Percentiles rank a stretch among this genome's conserved stretches.
Evolutionary conservation across 1,140 invertebrate genomes (phyloP).

Genomic region (Nylanderia fulva): DNA sequence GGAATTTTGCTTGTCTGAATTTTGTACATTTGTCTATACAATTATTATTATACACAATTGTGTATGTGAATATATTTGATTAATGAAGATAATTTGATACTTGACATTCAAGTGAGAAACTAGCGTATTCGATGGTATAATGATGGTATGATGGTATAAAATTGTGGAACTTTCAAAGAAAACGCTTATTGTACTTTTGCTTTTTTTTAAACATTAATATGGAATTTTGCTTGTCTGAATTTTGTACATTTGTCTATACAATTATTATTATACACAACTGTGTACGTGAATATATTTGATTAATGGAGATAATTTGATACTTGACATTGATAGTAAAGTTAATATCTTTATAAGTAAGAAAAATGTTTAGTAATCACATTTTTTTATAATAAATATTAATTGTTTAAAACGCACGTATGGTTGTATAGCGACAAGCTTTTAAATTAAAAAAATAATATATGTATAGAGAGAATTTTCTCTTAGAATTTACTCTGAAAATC

Average conservation of each 20-base stretch:
- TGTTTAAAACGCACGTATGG: neutral
- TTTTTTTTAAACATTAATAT: neutral
- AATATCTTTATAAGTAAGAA: neutral
- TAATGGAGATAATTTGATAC: no score
- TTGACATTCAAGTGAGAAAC: constrained; percentile 30
- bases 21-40: constrained; percentile 29
- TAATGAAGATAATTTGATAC: no score
- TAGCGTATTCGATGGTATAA: constrained; percentile 47
- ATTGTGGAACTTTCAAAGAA: constrained; percentile 28
- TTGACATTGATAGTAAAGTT: neutral
- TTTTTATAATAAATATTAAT: neutral
- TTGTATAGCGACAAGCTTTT: no score
- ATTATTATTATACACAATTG: constrained; percentile 28
- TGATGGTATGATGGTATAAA: neutral
- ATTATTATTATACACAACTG: constrained; percentile 26
- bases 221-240: neutral
- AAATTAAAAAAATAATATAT: no score
- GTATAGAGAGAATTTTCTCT: no score
- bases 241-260: constrained; percentile 29
- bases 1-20: neutral
- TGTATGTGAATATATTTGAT: neutral
- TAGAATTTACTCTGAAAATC: no score
- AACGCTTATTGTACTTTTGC: constrained; percentile 4
- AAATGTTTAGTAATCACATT: no score
- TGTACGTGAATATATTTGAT: neutral